phyloP scores from a whole-genome alignment of 2,888 invertebrate species.

The Diaprepes abbreviatus region DNA sequence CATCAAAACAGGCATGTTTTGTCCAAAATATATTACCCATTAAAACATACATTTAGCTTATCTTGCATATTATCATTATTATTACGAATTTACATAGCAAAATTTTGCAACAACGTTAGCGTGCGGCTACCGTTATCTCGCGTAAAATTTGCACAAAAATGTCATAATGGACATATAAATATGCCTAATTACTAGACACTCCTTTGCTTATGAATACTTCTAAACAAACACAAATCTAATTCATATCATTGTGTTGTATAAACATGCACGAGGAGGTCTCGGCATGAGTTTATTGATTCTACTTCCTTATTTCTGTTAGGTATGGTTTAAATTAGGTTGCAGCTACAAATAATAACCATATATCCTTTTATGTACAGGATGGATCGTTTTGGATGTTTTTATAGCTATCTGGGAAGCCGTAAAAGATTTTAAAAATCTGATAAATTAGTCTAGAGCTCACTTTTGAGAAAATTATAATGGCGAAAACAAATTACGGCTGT shows the following conservation, averaged over 20 bases:
- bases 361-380: too few relatives aligned
- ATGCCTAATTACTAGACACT: conserved; percentile 40
- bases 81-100: conserved; percentile 16
- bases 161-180: conserved; percentile 40
- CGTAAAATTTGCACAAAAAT: conserved; percentile 45
- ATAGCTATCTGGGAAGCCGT: too few relatives aligned
- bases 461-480: too few relatives aligned
- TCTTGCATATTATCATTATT: conserved; percentile 20
- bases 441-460: too few relatives aligned
- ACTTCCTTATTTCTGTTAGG: too few relatives aligned
- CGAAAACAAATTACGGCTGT: too few relatives aligned
- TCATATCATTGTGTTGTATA: conserved; percentile 32
- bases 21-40: not conserved
- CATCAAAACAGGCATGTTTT: not conserved
- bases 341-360: too few relatives aligned
- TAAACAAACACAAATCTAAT: conserved; percentile 34
- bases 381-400: too few relatives aligned
- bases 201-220: conserved; percentile 33
- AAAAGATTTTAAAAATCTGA: too few relatives aligned
- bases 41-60: conserved; percentile 11
- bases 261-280: conserved; percentile 29
- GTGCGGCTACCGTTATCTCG: conserved; percentile 30
- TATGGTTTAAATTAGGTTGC: too few relatives aligned
- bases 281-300: too few relatives aligned
- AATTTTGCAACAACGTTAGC: conserved; percentile 29